phyloP scores from a whole-genome alignment of 2,888 invertebrate genomes.

The Drosophila ezoana region DNA sequence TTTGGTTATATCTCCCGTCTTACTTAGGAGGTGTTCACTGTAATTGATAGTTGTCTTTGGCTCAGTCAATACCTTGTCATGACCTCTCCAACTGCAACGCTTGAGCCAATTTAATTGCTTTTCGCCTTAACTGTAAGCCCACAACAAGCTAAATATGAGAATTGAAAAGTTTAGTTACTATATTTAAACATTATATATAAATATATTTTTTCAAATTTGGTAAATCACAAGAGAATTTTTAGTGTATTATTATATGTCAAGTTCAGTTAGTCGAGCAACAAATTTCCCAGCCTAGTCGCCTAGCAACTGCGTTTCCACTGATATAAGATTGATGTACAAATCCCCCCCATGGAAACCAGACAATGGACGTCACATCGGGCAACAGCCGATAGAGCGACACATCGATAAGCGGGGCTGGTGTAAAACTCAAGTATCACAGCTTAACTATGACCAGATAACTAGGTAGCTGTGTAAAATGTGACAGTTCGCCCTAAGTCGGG shows the following conservation, averaged over 20 bases:
- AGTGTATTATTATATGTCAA: slow-evolving; percentile 17
- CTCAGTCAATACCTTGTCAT: slow-evolving; percentile 53
- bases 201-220: slow-evolving; percentile 16
- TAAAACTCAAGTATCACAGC: slow-evolving; percentile 57
- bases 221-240: slow-evolving; percentile 14
- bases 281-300: slow-evolving; percentile 20
- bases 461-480: slow-evolving; percentile 41
- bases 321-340: slow-evolving; percentile 61
- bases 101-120: slow-evolving; percentile 12
- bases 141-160: slow-evolving; percentile 6
- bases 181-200: slow-evolving; percentile 13
- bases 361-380: slow-evolving; percentile 39
- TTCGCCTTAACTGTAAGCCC: slow-evolving; percentile 22
- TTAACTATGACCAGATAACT: slow-evolving; percentile 49
- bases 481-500: slow-evolving; percentile 44
- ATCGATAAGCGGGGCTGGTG: slow-evolving; percentile 64
- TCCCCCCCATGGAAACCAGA: slow-evolving; percentile 37
- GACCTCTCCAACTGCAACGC: slow-evolving; percentile 41
- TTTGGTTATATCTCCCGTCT: slow-evolving; percentile 9
- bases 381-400: slow-evolving; percentile 29
- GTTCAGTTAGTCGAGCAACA: slow-evolving; percentile 16
- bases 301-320: slow-evolving; percentile 46
- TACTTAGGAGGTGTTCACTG: slow-evolving; percentile 3
- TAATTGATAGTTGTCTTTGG: slow-evolving; percentile 41
- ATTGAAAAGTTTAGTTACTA: slow-evolving; percentile 2